These are phyloP conservation scores for Cottus gobio DNA, from an alignment of 2,113 vertebrate genomes.

Conservation along the genomic window DNA sequence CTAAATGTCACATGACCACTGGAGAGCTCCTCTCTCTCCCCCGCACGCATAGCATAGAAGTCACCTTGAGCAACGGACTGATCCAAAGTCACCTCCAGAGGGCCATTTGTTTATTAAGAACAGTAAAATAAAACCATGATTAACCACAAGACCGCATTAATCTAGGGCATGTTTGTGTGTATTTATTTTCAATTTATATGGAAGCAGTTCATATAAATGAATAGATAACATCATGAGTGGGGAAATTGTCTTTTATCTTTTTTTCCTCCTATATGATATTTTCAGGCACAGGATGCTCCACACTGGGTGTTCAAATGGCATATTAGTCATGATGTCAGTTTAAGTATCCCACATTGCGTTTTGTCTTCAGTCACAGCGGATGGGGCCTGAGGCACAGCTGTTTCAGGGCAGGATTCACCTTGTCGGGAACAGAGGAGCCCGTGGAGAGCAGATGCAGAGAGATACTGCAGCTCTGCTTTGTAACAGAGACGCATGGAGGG, in stretches of 20 bases:
- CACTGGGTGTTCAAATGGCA: constrained; percentile 38
- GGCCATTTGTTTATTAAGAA: constrained; percentile 50
- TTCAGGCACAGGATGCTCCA: constrained; percentile 5
- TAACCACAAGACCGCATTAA: background rate
- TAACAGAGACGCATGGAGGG: constrained; percentile 66
- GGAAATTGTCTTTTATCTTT: background rate
- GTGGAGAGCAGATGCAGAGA: constrained; percentile 53
- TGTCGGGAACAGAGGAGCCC: constrained; percentile 55
- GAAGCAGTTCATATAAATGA: background rate
- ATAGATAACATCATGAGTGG: background rate
- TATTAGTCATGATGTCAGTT: constrained; percentile 48
- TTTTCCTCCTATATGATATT: background rate
- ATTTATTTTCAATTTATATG: background rate
- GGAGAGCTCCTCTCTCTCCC: constrained; percentile 45
- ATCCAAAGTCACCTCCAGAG: constrained; percentile 50
- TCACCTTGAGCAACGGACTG: constrained; percentile 72
- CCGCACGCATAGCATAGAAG: constrained; percentile 54
- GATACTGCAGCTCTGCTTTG: constrained; percentile 50
- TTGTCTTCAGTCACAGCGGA: constrained; percentile 48
- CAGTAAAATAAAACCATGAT: constrained; percentile 2
- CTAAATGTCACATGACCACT: constrained; percentile 62
- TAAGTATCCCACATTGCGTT: constrained; percentile 30
- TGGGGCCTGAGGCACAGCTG: constrained; percentile 55
- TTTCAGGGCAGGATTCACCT: constrained; percentile 73
- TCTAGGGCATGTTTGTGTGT: background rate